phyloP scores from a whole-genome alignment of 2,888 invertebrate species.

The Stomorhina lunata region DNA sequence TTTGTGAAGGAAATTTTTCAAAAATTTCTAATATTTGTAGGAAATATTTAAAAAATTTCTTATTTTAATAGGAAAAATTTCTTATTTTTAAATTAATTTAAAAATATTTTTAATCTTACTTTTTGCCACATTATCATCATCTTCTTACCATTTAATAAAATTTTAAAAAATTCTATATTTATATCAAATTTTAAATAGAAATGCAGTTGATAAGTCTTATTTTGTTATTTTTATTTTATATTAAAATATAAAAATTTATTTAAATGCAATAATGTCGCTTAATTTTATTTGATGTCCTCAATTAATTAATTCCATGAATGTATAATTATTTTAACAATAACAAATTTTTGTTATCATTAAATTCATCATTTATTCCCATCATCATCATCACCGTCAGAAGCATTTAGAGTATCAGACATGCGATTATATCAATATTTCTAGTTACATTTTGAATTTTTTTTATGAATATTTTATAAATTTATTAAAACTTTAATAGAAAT shows the following conservation, averaged over 20 bases:
- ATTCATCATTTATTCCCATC: not conserved
- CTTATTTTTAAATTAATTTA: too few species aligned
- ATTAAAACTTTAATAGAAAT: not conserved
- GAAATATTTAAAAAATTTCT: too few species aligned
- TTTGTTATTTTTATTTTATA: not conserved
- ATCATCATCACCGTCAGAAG: not conserved
- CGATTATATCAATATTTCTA: not conserved
- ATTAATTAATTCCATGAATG: slow-evolving; percentile 13
- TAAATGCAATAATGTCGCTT: not conserved
- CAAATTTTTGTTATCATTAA: not conserved
- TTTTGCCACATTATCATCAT: too few species aligned
- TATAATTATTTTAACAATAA: not conserved
- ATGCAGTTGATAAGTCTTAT: not conserved
- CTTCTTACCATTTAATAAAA: not conserved
- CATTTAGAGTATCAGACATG: not conserved
- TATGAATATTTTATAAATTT: not conserved
- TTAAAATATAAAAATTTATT: not conserved
- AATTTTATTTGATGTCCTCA: slow-evolving; percentile 15
- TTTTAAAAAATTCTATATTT: not conserved
- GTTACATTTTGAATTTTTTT: not conserved
- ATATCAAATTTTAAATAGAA: not conserved
- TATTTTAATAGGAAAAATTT: too few species aligned
- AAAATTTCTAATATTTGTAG: too few species aligned
- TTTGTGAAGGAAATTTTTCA: too few species aligned
- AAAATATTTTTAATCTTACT: too few species aligned